phyloP scores from a whole-genome alignment of 2,888 invertebrate genomes.

The Cheilosia vulpina region DNA sequence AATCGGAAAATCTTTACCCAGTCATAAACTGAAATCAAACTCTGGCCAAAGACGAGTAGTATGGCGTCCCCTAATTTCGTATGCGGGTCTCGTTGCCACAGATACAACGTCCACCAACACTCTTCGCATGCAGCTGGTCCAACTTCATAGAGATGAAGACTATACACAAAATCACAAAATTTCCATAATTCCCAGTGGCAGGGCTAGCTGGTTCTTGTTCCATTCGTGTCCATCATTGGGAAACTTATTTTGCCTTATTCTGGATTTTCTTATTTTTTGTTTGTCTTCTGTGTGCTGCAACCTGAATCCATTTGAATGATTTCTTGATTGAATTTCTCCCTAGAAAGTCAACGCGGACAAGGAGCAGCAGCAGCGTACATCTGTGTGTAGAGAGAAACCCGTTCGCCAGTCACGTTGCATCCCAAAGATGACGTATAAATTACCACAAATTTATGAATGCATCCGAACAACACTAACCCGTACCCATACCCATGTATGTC shows the following conservation, averaged over 20 bases:
- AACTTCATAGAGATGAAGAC: conserved; percentile 43
- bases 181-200: conserved; percentile 71
- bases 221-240: conserved; percentile 64
- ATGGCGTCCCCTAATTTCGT: conserved; percentile 66
- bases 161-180: conserved; percentile 51
- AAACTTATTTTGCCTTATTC: conserved; percentile 70
- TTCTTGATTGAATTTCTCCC: conserved; percentile 74
- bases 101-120: conserved; percentile 54
- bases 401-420: conserved; percentile 67
- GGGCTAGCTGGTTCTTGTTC: conserved; percentile 34
- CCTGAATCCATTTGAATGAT: conserved; percentile 72
- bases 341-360: conserved; percentile 43
- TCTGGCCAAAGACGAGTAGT: conserved; percentile 47
- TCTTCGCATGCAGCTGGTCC: conserved; percentile 57
- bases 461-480: conserved; percentile 56
- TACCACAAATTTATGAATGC: conserved; percentile 69
- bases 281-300: conserved; percentile 26
- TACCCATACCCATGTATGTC: not conserved
- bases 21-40: conserved; percentile 70
- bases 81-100: conserved; percentile 67
- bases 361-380: conserved; percentile 6
- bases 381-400: conserved; percentile 34
- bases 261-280: conserved; percentile 35
- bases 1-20: conserved; percentile 55
- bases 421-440: conserved; percentile 67